Conservation (phyloP, 2,797 vertebrate species). For the Alfaro cultratus region DNA sequence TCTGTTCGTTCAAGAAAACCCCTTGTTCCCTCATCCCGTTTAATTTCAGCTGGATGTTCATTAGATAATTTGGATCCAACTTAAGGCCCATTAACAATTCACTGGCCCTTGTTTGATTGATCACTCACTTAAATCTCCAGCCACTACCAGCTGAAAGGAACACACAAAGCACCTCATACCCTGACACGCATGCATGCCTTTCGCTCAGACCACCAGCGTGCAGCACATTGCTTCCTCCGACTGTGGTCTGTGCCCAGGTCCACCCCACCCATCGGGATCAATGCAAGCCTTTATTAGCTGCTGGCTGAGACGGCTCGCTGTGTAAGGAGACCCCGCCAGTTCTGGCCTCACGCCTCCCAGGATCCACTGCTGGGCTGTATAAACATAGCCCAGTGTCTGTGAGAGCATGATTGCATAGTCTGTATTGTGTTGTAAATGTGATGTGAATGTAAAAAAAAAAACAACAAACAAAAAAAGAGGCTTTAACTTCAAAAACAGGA, state of each 20-base stretch:
- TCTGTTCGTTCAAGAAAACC: conserved; percentile 32
- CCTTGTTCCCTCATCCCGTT: conserved; percentile 12
- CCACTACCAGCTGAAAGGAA: conserved; percentile 41
- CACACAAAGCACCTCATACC: conserved; percentile 47
- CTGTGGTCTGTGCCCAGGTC: conserved; percentile 61
- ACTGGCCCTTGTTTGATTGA: conserved; percentile 57
- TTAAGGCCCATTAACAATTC: conserved; percentile 51
- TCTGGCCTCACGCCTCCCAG: conserved; percentile 72
- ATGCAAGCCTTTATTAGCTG: conserved; percentile 76
- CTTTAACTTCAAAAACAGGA: neutral
- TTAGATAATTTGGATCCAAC: conserved; percentile 51
- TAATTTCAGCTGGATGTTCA: conserved; percentile 58
- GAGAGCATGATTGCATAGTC: conserved; percentile 17
- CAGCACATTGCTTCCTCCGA: conserved; percentile 57
- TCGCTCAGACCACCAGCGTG: conserved; percentile 68
- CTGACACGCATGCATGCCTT: conserved; percentile 34
- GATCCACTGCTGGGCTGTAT: conserved; percentile 62
- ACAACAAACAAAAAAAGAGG: conserved; percentile 17
- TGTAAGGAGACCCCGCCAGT: conserved; percentile 76
- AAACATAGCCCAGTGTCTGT: conserved; percentile 55
- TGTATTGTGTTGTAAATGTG: conserved; percentile 10
- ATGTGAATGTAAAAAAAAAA: conserved; percentile 13
- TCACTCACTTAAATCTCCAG: conserved; percentile 57
- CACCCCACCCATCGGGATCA: conserved; percentile 77
- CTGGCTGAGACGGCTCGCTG: conserved; percentile 62